phyloP scores from a whole-genome alignment of 2,888 invertebrate genomes.

The Pyrgus malvae region DNA sequence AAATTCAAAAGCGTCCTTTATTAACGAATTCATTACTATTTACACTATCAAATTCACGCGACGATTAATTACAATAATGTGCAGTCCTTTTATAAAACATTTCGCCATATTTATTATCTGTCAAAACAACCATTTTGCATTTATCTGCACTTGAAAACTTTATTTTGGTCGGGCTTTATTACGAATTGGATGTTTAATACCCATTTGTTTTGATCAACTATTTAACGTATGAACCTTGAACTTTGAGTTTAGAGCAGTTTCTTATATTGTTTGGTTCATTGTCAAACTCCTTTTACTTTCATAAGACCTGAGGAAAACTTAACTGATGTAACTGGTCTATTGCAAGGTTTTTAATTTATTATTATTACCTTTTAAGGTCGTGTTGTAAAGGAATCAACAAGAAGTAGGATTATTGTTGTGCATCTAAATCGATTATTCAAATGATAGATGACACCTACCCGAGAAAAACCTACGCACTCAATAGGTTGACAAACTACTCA shows the following conservation, averaged over 20 bases:
- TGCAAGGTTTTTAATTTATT: slow-evolving; percentile 3
- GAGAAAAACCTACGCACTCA: slow-evolving; percentile 16
- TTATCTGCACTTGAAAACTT: slow-evolving; percentile 8
- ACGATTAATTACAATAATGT: slow-evolving; percentile 37
- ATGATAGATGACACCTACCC: slow-evolving; percentile 13
- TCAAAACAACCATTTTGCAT: slow-evolving; percentile 3
- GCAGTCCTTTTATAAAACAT: slow-evolving; percentile 21
- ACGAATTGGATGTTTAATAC: slow-evolving; percentile 13
- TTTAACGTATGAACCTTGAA: slow-evolving; percentile 18
- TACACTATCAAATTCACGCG: slow-evolving; percentile 37
- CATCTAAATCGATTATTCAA: slow-evolving; percentile 17
- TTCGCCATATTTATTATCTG: slow-evolving; percentile 23
- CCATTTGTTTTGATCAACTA: slow-evolving; percentile 17
- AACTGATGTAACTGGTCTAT: slow-evolving; percentile 9
- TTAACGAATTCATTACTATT: slow-evolving; percentile 43
- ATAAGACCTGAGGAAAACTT: slow-evolving; percentile 4
- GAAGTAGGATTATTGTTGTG: slow-evolving; percentile 9
- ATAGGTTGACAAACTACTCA: neutral
- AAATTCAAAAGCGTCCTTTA: slow-evolving; percentile 42
- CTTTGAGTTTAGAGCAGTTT: slow-evolving; percentile 15
- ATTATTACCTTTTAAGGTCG: slow-evolving; percentile 7
- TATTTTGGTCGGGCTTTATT: slow-evolving; percentile 5
- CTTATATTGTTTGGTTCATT: slow-evolving; percentile 13
- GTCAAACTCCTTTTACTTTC: slow-evolving; percentile 13
- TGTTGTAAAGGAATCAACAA: slow-evolving; percentile 15